Evolutionary conservation across 2,888 invertebrate genomes (phyloP).

Genomic region (Agrotis exclamationis): DNA sequence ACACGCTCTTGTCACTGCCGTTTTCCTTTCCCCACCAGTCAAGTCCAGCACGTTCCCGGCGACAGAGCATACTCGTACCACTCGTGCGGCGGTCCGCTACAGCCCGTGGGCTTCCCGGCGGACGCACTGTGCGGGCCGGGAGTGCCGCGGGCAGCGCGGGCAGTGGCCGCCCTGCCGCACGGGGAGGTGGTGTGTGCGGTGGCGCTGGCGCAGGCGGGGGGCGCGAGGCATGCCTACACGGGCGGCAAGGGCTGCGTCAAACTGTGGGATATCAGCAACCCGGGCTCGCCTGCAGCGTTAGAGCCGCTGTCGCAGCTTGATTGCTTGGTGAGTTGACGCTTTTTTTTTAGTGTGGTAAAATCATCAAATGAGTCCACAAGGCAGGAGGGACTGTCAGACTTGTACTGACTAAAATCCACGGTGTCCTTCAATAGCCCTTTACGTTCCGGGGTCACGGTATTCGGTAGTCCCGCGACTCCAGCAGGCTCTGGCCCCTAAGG

Average conservation of each 20-base stretch:
- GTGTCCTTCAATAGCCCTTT: too few species aligned
- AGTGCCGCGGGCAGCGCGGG: constrained; percentile 97
- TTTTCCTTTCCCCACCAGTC: constrained; percentile 18
- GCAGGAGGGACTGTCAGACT: too few species aligned
- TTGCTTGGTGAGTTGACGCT: constrained; percentile 92
- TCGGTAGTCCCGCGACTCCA: too few species aligned
- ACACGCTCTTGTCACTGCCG: background rate
- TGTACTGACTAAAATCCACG: too few species aligned
- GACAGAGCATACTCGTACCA: constrained; percentile 98
- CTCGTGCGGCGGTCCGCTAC: constrained; percentile 96
- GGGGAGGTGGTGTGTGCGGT: constrained; percentile 99
- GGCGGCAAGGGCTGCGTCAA: constrained; percentile 99
- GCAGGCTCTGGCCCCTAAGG: too few species aligned
- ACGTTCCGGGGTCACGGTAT: too few species aligned
- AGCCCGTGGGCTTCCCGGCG: constrained; percentile 98
- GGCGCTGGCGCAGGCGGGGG: constrained; percentile 94
- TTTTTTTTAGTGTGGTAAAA: too few species aligned
- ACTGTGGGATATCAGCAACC: constrained; percentile 98
- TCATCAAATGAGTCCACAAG: too few species aligned
- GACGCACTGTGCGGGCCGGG: constrained; percentile 98
- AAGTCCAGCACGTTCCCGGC: constrained; percentile 56
- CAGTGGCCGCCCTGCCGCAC: constrained; percentile 97
- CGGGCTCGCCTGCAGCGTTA: constrained; percentile 95
- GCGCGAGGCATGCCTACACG: constrained; percentile 98
- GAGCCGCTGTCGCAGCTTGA: constrained; percentile 98